Percentiles rank a stretch among this genome's conserved stretches.
Conservation (phyloP, 2,797 vertebrate species). For the Hyperoplus immaculatus region DNA sequence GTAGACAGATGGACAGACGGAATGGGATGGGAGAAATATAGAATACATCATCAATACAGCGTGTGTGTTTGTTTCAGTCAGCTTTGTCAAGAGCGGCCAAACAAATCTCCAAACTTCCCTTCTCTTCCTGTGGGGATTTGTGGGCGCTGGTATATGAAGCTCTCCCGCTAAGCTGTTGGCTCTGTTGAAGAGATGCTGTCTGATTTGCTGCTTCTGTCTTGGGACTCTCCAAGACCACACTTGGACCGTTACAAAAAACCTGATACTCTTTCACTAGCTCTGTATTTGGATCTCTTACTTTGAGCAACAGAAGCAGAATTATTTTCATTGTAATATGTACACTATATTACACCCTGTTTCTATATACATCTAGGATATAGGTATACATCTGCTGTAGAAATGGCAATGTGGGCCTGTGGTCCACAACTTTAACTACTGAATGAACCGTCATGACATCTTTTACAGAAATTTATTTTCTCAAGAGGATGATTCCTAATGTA, state of each 20-base stretch:
- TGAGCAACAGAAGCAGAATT: not conserved
- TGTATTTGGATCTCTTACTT: conserved; percentile 6
- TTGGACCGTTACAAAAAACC: not conserved
- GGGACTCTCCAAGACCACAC: conserved; percentile 41
- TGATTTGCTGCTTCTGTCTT: conserved; percentile 50
- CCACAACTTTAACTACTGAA: no score
- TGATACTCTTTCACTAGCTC: not conserved
- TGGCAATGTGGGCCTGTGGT: no score
- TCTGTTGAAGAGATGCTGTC: conserved; percentile 55
- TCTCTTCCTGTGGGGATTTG: conserved; percentile 44
- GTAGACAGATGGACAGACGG: conserved; percentile 62
- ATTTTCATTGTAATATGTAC: no score
- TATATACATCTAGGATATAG: no score
- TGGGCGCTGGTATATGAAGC: conserved; percentile 53
- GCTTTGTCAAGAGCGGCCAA: conserved; percentile 52
- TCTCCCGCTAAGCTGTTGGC: conserved; percentile 60
- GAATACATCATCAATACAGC: conserved; percentile 55
- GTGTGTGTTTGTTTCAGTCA: conserved; percentile 29
- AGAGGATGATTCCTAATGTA: not conserved
- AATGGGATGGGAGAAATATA: conserved; percentile 48
- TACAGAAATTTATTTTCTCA: no score
- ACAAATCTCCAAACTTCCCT: conserved; percentile 34
- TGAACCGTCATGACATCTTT: no score
- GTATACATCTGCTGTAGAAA: no score
- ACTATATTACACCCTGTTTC: no score